Percentiles rank a stretch among this genome's conserved stretches.
These are phyloP conservation scores for Brachypterus glaber DNA, from an alignment of 2,888 invertebrate genomes.

Conservation along the genomic window DNA sequence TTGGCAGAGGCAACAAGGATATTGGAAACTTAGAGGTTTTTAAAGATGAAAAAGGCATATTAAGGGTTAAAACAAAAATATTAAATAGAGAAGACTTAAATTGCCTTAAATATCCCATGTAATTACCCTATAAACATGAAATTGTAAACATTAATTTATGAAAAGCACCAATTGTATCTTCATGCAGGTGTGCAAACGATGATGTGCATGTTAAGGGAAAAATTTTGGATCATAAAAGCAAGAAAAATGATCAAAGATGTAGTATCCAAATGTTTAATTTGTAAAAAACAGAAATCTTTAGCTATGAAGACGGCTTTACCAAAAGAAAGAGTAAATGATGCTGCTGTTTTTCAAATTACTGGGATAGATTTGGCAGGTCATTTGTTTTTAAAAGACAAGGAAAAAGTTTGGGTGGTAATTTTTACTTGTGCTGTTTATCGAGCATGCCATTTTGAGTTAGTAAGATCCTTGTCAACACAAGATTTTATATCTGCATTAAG, in stretches of 20 bases:
- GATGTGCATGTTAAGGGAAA: slow-evolving; percentile 12
- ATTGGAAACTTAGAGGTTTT: too few relatives aligned
- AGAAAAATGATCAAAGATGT: slow-evolving; percentile 10
- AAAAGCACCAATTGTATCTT: neutral
- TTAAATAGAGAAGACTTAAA: neutral
- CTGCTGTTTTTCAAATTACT: slow-evolving; percentile 24
- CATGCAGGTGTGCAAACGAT: slow-evolving; percentile 10
- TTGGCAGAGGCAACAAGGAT: too few relatives aligned
- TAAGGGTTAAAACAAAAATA: too few relatives aligned
- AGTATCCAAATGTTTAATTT: slow-evolving; percentile 16
- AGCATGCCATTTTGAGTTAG: slow-evolving; percentile 34
- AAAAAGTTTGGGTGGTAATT: slow-evolving; percentile 30
- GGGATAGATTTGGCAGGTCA: slow-evolving; percentile 36
- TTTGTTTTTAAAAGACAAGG: slow-evolving; percentile 22
- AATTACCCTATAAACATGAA: too few relatives aligned
- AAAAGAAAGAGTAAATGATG: slow-evolving; percentile 24
- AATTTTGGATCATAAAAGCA: slow-evolving; percentile 14
- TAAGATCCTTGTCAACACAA: slow-evolving; percentile 24
- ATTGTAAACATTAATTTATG: too few relatives aligned
- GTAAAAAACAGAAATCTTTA: slow-evolving; percentile 17
- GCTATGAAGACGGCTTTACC: slow-evolving; percentile 24
- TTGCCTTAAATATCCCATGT: neutral
- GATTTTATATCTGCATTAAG: slow-evolving; percentile 27
- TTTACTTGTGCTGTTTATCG: slow-evolving; percentile 35
- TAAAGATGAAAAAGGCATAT: too few relatives aligned